Conservation (phyloP, 2,888 invertebrate genomes). For the Arctia plantaginis region DNA sequence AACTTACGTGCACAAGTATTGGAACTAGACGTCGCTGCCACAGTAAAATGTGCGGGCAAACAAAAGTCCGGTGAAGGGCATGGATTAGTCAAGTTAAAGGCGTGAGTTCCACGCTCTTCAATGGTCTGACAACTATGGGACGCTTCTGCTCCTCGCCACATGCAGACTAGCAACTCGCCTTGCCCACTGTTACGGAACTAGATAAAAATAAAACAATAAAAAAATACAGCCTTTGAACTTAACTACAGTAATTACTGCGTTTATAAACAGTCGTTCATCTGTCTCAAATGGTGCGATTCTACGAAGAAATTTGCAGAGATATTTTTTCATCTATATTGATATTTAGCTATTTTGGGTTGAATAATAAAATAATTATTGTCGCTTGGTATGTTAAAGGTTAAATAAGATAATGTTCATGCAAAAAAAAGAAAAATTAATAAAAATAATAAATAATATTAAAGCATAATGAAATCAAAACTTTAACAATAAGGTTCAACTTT, state of each 20-base stretch:
- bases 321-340: background rate
- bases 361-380: background rate
- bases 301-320: background rate
- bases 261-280: background rate
- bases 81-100: constrained; percentile 81
- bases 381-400: no score
- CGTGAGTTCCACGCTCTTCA: constrained; percentile 72
- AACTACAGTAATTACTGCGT: background rate
- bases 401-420: background rate
- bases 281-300: background rate
- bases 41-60: constrained; percentile 81
- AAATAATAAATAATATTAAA: background rate
- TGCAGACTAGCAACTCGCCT: constrained; percentile 87
- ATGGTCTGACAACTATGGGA: constrained; percentile 82
- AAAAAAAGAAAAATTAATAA: no score
- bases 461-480: background rate
- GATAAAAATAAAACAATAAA: constrained; percentile 24
- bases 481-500: background rate
- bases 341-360: background rate
- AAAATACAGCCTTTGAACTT: background rate
- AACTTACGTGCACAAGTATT: constrained; percentile 88
- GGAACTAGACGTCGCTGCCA: constrained; percentile 79
- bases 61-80: constrained; percentile 84
- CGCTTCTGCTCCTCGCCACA: constrained; percentile 80
- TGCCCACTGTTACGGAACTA: constrained; percentile 85